Evolutionary conservation across 2,797 vertebrate genomes (phyloP), one percentile per base, ranked within the genome.

Genomic region (Microctenopoma lineatum): DNA sequence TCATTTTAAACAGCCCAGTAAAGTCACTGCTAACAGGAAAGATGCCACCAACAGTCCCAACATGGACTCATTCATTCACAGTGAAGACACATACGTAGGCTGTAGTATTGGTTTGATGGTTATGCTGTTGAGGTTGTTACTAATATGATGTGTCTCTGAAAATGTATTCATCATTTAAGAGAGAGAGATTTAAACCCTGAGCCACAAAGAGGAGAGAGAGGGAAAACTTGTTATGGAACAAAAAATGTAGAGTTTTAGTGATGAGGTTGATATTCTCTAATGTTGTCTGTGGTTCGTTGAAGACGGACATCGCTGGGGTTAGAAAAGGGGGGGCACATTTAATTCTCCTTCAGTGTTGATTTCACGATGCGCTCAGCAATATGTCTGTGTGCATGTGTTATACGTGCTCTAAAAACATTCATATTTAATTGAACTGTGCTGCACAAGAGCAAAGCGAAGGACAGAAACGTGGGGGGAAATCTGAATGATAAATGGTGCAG

Each of bases 401-500:
- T 5, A 29, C 5, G 27, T 15, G 5, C 27, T 58, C 4, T 47
- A 27, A 53, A 57, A 42, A 18, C 52, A 47, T 25, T 3, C 38
- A 21, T 64, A 11, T 75, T 76, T 63, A 70, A 59, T 61, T 77
- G 26, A 57, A 67, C 50, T 79, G 59, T 75, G 62, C 51, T 57
- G 59, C 62, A 60, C 70, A 73, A 59, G 1, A 55, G 61, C 34
- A 48, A 32, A 63, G 66, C 58, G 53, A 36, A 57, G 55, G 73
- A 60, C 59, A 71, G 25, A 2, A 1, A 61, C 56, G 54, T 36
- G 64, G 50, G 41, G 41, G 14, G 32, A 51, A 59, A 38, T 67
- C 32, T 29, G 41, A 75, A 64, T 85, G 75, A 83, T 82, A 60
- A 87, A 89, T 67, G 75, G 54, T 59, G 16, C 53, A 57, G 72